Evolutionary conservation across 1,140 invertebrate genomes (phyloP), one percentile per base, ranked within the genome.

Genomic region (Caenorhabditis brenneri): DNA sequence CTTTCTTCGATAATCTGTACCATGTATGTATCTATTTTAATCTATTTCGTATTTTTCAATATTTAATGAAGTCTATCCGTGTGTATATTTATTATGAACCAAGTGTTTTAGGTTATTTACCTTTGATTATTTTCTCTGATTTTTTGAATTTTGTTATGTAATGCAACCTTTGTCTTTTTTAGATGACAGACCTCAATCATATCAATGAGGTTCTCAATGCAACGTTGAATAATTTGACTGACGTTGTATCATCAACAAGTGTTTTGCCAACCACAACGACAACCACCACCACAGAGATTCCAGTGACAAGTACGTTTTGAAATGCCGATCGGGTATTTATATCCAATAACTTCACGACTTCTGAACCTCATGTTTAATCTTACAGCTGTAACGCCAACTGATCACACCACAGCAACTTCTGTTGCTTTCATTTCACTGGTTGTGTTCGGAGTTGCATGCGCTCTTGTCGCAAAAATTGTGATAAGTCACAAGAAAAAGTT

Each of bases 381-480:
- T 83, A 27, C 81, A 51, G 36, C 42, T 1, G 9, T 22, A 15
- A 6, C n/a, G 12, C 10, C 51, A 51, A 10, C 48, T 19, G 82
- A 83, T 22, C 58, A 51, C 31, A 48, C n/a, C 9, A 79, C 58
- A 27, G 33, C 69, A 29, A 33, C 69, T 12, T 65, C 69, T n/a
- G 48, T 83, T 9, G 48, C 65, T 22, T 80, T 83, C 49, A 55
- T 83, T 31, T 83, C 82, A 4, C 16, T 49, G 12, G 74, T 83
- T 12, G 31, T 83, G 3, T 83, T 83, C 19, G 46, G 69, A 27
- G 82, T 83, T 29, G 69, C 74, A 7, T 65, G 69, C 15, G 69
- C 82, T 48, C 58, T 83, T 22, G 39, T 83, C 15, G 39, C 65
- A n/a, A 83, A 83, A 80, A 79, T 83, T 29, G 53, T 83, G 12